Base-by-base conservation (phyloP, 2,113 vertebrate genomes). In the Melanotaenia duboulayi region DNA sequence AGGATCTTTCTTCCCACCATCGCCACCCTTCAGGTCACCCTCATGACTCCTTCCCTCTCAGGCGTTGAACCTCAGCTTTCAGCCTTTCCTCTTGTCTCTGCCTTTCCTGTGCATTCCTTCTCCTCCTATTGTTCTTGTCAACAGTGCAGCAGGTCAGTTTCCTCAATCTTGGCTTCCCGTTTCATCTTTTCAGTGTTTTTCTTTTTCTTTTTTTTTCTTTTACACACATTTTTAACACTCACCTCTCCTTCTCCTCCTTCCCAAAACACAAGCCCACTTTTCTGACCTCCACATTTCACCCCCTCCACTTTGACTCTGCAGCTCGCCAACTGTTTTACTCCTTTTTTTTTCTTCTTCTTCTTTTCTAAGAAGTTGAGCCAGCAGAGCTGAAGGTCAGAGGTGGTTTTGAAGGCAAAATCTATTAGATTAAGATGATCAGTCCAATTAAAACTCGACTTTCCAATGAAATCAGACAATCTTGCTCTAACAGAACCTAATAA, bases 401-500 rank as follows among this genome's bases (percentile, higher is more conserved):
- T 54, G 55, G n/a, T 66, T 76, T 65, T 17, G 22, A 35, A 58
- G 75, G 50, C 46, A n/a, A 64, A 81, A 59, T 56, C 17, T 75
- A 51, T 74, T 66, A 20, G 65, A 87, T 80, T 85, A 78, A 76
- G 65, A 40, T 24, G 61, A 76, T 86, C 28, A 42, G 63, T 8
- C 58, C 52, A 59, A 44, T 83, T 82, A 70, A 83, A 71, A 76
- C 7, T 20, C 63, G 71, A 39, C 48, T 67, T 59, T 65, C 64
- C 22, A 32, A 72, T 80, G 49, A 57, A 57, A 79, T 85, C 52
- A 70, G 66, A 77, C 51, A 59, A 2, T 13, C 40, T 19, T 51
- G 49, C 56, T 48, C 57, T 67, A 67, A 86, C 46, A 37, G 17
- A 40, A 58, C 14, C 20, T 80, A 91, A 89, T 60, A 57, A 85